Evolutionary conservation across 2,888 invertebrate species (phyloP).

Genomic region (Cecidostiba fungosa): DNA sequence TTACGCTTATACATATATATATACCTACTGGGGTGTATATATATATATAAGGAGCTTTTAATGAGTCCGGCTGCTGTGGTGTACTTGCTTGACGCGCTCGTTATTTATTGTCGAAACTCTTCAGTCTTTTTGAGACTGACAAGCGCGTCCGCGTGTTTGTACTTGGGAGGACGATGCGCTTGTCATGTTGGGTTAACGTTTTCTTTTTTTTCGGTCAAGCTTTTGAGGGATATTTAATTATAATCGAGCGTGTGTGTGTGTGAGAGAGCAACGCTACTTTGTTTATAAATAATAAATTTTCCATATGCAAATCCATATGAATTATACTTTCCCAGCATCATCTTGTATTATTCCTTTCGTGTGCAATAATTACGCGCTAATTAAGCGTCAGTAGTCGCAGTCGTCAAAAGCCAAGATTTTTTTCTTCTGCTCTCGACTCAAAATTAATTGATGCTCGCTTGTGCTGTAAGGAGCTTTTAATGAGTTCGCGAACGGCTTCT

Average conservation of each 20-base stretch:
- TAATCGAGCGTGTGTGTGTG: too few species aligned
- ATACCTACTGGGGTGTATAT: too few species aligned
- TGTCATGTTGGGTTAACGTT: background rate
- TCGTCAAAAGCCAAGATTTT: background rate
- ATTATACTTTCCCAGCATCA: too few species aligned
- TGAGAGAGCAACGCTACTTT: too few species aligned
- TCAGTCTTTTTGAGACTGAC: conserved; percentile 7
- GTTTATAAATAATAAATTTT: too few species aligned
- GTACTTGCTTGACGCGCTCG: background rate
- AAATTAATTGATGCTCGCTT: conserved; percentile 40
- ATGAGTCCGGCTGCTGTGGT: conserved; percentile 15
- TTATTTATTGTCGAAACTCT: conserved; percentile 41
- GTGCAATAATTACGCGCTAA: conserved; percentile 45
- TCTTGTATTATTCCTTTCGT: too few species aligned
- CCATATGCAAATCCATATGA: background rate
- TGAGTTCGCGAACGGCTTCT: conserved; percentile 25
- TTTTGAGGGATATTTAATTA: conserved; percentile 5
- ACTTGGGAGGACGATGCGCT: background rate
- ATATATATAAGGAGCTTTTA: conserved; percentile 17
- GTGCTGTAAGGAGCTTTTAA: conserved; percentile 44
- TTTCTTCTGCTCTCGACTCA: background rate
- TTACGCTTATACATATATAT: background rate
- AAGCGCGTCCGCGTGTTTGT: too few species aligned
- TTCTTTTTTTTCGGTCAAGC: too few species aligned
- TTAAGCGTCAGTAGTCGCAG: conserved; percentile 21